Evolutionary conservation across 2,797 vertebrate genomes (phyloP), one percentile per base, ranked within the genome.

Genomic region (Aldrovandia affinis): DNA sequence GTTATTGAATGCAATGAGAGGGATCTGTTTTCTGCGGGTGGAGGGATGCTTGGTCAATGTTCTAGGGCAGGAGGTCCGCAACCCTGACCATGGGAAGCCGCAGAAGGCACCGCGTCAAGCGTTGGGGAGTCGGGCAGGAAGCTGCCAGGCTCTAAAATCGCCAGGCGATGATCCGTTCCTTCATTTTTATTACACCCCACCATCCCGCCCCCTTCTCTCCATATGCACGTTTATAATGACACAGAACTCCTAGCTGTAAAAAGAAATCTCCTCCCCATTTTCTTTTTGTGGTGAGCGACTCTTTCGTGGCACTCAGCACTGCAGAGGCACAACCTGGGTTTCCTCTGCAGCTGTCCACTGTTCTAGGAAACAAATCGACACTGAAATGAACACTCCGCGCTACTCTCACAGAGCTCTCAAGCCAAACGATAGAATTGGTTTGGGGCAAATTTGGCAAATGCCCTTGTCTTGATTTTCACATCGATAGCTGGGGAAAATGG

Each of bases 161-260:
- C 82, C 87, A 88, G 88, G 91, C 92, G 92, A 92, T 90, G 88
- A 89, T 92, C 91, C 89, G 92, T 93, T 90, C 65, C 88, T 89
- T 88, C 86, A 84, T 92, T 91, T 94, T 95, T 94, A 93, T 93
- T 92, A 92, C 92, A 87, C 86, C 90, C 91, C 90, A 86, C 88
- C 36, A 50, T 87, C 81, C 86, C 82, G 77, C 86, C 87, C 22
- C 88, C 90, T 90, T 91, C 47, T 50, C 47, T 50, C 47, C 55
- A n/a, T 55, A 7, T 33, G 33, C 20, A 80, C 83, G 88, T 92
- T 89, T 86, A 89, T 91, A 92, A 93, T 86, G n/a, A 54, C 82
- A 86, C 85, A 88, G 88, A 92, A 81, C n/a, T 81, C 82, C 78
- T 84, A 55, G 22, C 33, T 83, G 87, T 89, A 86, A 87, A 82